These are phyloP conservation scores for Scolopax rusticola DNA, from an alignment of 2,797 vertebrate species.

Conservation along the genomic window DNA sequence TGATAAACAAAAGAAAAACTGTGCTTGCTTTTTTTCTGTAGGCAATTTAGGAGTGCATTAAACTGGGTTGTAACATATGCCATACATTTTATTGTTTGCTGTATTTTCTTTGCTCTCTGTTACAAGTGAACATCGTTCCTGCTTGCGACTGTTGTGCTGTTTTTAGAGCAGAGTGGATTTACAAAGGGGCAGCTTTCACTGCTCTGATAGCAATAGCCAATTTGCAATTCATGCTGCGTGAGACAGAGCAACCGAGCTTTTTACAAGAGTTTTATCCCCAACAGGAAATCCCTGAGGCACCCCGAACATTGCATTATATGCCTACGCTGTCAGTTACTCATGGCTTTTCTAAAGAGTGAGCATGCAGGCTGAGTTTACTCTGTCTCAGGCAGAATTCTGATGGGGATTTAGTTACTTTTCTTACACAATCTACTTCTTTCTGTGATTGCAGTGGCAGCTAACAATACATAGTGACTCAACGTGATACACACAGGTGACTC, in stretches of 20 bases:
- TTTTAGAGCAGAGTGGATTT: neutral
- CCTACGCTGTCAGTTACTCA: neutral
- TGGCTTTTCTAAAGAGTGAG: neutral
- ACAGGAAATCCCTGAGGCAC: neutral
- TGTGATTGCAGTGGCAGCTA: neutral
- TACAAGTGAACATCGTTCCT: rapidly evolving
- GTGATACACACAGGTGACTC: neutral
- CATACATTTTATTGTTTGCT: neutral
- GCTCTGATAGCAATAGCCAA: neutral
- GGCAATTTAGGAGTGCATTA: neutral
- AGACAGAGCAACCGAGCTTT: neutral
- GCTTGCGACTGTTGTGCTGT: neutral
- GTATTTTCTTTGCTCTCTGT: neutral
- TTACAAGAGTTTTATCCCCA: neutral
- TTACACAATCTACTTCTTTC: neutral
- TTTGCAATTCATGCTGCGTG: neutral
- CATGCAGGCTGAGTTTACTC: neutral
- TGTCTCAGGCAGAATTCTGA: neutral
- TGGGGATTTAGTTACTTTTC: neutral
- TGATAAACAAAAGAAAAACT: neutral
- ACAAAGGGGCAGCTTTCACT: neutral
- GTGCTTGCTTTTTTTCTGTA: neutral
- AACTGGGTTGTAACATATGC: neutral
- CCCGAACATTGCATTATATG: rapidly evolving
- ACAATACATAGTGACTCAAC: neutral